Percentiles rank a stretch among this genome's conserved stretches.
These are phyloP conservation scores for Ephialtes manifestator DNA, from an alignment of 2,888 invertebrate genomes.

Conservation along the genomic window DNA sequence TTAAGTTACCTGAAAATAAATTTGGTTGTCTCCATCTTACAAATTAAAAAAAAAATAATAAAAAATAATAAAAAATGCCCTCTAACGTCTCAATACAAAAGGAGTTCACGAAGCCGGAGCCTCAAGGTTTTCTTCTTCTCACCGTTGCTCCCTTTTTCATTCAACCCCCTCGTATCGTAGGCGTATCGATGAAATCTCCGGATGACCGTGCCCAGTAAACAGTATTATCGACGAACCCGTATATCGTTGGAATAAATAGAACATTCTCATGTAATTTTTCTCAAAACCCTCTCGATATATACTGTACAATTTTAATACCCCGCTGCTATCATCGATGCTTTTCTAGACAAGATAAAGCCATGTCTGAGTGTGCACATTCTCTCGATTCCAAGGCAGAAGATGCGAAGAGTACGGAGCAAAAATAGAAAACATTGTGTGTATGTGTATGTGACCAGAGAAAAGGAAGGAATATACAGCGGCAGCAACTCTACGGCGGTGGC, in stretches of 20 bases:
- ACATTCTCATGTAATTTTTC: background rate
- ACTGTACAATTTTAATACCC: background rate
- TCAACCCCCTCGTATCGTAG: conserved; percentile 31
- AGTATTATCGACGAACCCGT: conserved; percentile 15
- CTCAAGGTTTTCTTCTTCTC: background rate
- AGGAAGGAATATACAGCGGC: conserved; percentile 35
- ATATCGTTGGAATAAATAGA: conserved; percentile 48
- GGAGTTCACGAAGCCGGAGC: too few species aligned
- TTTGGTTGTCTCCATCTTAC: too few species aligned
- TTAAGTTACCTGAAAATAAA: too few species aligned
- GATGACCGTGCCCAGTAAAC: conserved; percentile 7
- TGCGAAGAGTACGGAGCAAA: background rate
- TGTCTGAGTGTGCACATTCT: background rate
- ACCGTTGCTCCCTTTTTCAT: background rate
- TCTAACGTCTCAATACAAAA: background rate
- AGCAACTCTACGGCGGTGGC: conserved; percentile 50
- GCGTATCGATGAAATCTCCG: conserved; percentile 57
- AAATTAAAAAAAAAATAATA: too few species aligned
- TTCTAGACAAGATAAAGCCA: conserved; percentile 13
- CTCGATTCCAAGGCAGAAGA: conserved; percentile 1
- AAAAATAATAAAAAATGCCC: too few species aligned
- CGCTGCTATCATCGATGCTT: conserved; percentile 45
- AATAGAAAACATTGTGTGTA: conserved; percentile 17
- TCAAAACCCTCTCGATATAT: background rate
- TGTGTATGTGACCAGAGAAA: conserved; percentile 9